Base-by-base conservation (phyloP, 2,797 vertebrate genomes). In the Merluccius polli region DNA sequence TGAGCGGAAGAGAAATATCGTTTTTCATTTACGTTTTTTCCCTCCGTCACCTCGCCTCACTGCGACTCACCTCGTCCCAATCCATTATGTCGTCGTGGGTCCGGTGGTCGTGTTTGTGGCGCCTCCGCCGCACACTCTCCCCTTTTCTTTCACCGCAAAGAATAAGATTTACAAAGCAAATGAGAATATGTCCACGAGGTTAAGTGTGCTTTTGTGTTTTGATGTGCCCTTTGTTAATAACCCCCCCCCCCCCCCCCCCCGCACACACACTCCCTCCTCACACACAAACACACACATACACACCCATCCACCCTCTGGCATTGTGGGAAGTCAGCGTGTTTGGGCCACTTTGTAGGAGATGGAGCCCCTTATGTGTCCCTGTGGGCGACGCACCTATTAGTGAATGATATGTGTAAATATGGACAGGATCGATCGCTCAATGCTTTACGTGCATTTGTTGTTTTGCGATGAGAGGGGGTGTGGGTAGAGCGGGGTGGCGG, bases 341-440 rank as follows among this genome's bases (percentile, higher is more conserved):
- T 87, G 15, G 81, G 75, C 76, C 84, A 87, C 81, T 89, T 91
- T 85, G 77, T 75, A 75, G 71, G 71, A 79, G 84, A 84, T 72
- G 77, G 82, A 81, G 79, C 76, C 77, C 78, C 15, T 13, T 24
- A 5, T 74, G 80, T 76, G 73, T 73, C 78, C 80, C 86, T 87
- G 79, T 72, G 70, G 76, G 82, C 24, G 79, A 77, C 48, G 33
- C 79, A 77, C 83, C 85, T 83, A 82, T 88, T 87, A 87, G 83
- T 76, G 83, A 87, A 82, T 81, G 90, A 89, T 87, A 88, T 85
- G 90, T 92, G 86, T 89, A 88, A 90, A 89, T 87, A 86, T 89
- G 89, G 85, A 89, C 88, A 75, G 83, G 80, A 79, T 75, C 4
- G 80, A 79, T 75, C 4, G 0, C 73, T 91, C 84, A 91, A 89